Base-by-base conservation (phyloP, 2,888 invertebrate genomes). In the Nomada fucata region DNA sequence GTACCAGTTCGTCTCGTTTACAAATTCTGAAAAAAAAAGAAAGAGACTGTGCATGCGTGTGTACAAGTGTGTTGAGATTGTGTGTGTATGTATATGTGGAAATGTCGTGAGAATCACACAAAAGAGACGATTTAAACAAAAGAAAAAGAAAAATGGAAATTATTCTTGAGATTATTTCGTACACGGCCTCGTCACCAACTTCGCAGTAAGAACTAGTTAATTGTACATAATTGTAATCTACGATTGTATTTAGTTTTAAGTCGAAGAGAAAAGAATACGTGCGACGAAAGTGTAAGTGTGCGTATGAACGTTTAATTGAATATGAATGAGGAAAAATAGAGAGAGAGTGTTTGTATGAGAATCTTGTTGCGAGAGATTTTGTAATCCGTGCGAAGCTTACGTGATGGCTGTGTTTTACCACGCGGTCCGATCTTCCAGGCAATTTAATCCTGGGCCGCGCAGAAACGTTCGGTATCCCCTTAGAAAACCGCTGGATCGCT, bases 351-450 rank as follows among this genome's bases (percentile, higher is more conserved):
- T 18, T 68, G 36, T 53, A 26, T 64, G n/a, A 18, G 42, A 47
- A 47, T 47, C 47, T 26, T 9, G 11, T 13, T 23, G 11, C 1
- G 67, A 52, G 29, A 85, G 82, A 87, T 84, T 86, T 88, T 88
- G 64, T 87, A 83, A 88, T 88, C 87, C 83, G 88, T 88, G 88
- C 84, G 86, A 89, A 89, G 88, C 85, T 88, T 87, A 82, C 79
- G 84, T 84, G 83, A 90, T 87, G 90, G 90, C 90, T 89, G 90
- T 90, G 90, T 90, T 80, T 80, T 89, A 89, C 84, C 87, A 87
- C 85, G 88, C 86, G 89, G 87, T 89, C 87, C 86, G 83, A 87
- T 90, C 90, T 91, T 90, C 90, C 90, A 88, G 82, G 80, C 80
- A 86, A 68, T 57, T 59, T 73, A 23, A 86, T 78, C 80, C 79